A percentile compares a stretch with the other conserved stretches of the same genome.
Conservation (phyloP, 1,140 invertebrate genomes). For the Whitmania pigra region DNA sequence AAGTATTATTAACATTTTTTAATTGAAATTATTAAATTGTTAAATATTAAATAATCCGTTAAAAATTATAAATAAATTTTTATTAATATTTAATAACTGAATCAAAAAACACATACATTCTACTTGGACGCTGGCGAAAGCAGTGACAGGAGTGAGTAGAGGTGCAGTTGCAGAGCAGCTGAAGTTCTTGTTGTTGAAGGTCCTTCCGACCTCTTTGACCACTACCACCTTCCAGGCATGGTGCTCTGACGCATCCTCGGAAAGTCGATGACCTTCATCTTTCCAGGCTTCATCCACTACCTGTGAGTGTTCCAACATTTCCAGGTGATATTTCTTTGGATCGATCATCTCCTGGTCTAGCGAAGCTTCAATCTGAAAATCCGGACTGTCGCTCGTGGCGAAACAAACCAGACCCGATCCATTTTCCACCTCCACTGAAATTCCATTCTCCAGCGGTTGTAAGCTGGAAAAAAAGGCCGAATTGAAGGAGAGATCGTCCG, state of each 20-base stretch:
- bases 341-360: neutral
- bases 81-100: too few species aligned
- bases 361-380: neutral
- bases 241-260: neutral
- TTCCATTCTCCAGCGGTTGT: neutral
- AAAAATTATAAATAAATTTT: neutral
- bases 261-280: neutral
- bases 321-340: neutral
- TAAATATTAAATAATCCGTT: too few species aligned
- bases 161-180: neutral
- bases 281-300: neutral
- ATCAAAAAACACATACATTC: neutral
- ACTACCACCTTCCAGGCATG: neutral
- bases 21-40: too few species aligned
- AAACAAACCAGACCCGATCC: neutral
- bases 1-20: too few species aligned
- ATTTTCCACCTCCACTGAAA: neutral
- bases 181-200: neutral
- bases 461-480: constrained; percentile 1
- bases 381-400: neutral
- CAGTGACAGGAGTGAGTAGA: neutral
- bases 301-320: neutral
- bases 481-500: too few species aligned
- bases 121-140: neutral
- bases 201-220: neutral